These are phyloP conservation scores for Noctuana brunneofusca DNA, from an alignment of 2,888 invertebrate genomes.

Conservation along the genomic window DNA sequence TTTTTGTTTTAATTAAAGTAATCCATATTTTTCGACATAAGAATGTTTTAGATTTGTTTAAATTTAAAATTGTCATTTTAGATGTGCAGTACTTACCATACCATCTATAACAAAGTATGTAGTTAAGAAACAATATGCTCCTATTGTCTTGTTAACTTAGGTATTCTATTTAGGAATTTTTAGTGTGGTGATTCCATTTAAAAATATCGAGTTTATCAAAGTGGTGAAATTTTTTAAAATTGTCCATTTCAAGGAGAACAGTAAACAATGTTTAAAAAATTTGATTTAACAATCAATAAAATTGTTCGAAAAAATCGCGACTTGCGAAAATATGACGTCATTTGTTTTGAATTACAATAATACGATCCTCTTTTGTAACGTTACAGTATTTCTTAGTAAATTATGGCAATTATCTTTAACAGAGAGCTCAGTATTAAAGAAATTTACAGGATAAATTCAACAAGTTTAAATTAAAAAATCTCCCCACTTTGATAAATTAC, in stretches of 20 bases:
- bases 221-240: constrained; percentile 20
- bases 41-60: constrained; percentile 4
- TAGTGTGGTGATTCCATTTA: constrained; percentile 15
- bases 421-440: no score
- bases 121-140: constrained; percentile 19
- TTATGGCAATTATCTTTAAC: no score
- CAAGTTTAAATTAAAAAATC: no score
- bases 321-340: no score
- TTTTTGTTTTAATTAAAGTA: neutral
- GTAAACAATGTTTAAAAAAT: no score
- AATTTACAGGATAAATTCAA: no score
- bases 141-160: constrained; percentile 26
- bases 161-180: constrained; percentile 11
- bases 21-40: constrained; percentile 14
- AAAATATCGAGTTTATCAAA: constrained; percentile 14
- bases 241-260: no score
- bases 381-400: no score
- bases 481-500: constrained; percentile 20
- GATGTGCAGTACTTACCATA: constrained; percentile 7
- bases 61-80: constrained; percentile 25
- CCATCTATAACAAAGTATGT: constrained; percentile 10
- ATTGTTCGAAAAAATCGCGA: no score
- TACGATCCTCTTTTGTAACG: no score
- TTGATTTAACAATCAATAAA: no score
- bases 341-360: no score